These are phyloP conservation scores for Syritta pipiens DNA, from an alignment of 2,888 invertebrate genomes.

Conservation along the genomic window DNA sequence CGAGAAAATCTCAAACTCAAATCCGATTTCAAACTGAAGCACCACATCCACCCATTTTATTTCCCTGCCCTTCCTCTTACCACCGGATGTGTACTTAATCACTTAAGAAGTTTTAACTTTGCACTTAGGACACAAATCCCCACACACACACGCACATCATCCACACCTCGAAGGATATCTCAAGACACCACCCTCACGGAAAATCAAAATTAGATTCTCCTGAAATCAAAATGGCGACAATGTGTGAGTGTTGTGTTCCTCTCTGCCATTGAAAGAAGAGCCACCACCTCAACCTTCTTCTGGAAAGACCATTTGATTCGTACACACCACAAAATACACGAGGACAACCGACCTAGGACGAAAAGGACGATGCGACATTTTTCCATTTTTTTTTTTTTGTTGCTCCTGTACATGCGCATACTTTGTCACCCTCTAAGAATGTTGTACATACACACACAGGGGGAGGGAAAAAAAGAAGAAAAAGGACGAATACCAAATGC, in stretches of 20 bases:
- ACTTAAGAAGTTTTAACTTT: conserved; percentile 47
- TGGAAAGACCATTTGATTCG: conserved; percentile 47
- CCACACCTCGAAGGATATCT: conserved; percentile 2
- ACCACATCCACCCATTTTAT: neutral
- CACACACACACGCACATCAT: conserved; percentile 9
- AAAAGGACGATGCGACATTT: conserved; percentile 65
- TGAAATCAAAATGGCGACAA: conserved; percentile 63
- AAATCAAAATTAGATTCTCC: conserved; percentile 42
- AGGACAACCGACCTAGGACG: conserved; percentile 29
- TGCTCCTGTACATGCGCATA: conserved; percentile 59
- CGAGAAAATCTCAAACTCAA: too few species aligned
- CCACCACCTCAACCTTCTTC: conserved; percentile 16
- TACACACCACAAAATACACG: conserved; percentile 29
- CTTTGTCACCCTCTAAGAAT: conserved; percentile 62
- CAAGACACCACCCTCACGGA: neutral
- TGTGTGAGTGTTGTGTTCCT: conserved; percentile 25
- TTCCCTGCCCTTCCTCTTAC: neutral
- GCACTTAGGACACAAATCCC: conserved; percentile 1
- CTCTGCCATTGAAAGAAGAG: neutral
- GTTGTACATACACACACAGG: conserved; percentile 21
- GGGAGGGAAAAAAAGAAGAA: neutral
- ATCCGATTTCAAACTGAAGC: neutral
- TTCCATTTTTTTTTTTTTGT: conserved; percentile 31
- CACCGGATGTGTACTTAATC: conserved; percentile 17
- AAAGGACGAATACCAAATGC: too few species aligned